Evolutionary conservation across 2,797 vertebrate genomes (phyloP).

Genomic region (Cottoperca gobio): DNA sequence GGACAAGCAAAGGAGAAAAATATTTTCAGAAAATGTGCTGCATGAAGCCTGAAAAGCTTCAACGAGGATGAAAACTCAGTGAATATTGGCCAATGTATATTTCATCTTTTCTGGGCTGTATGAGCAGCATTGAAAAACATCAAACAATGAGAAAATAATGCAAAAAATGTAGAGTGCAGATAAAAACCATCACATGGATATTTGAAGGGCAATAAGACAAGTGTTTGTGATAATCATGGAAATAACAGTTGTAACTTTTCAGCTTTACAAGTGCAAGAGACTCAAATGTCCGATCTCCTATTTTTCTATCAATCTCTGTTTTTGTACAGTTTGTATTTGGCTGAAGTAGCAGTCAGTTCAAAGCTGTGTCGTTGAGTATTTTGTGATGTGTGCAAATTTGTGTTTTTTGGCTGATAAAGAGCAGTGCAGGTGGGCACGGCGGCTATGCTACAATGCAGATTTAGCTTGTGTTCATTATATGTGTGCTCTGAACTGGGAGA

Average conservation of each 20-base stretch:
- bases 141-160: slow-evolving; percentile 8
- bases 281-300: slow-evolving; percentile 72
- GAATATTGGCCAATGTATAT: slow-evolving; percentile 1
- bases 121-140: slow-evolving; percentile 13
- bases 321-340: slow-evolving; percentile 79
- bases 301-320: slow-evolving; percentile 85
- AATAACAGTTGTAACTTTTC: slow-evolving; percentile 31
- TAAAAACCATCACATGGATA: slow-evolving; percentile 12
- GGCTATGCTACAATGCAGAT: slow-evolving; percentile 26
- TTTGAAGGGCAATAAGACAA: slow-evolving; percentile 41
- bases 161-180: neutral
- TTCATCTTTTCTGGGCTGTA: slow-evolving; percentile 13
- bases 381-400: slow-evolving; percentile 48
- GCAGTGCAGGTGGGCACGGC: slow-evolving; percentile 28
- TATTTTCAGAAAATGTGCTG: neutral
- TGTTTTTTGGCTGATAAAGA: slow-evolving; percentile 50
- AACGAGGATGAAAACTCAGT: slow-evolving; percentile 10
- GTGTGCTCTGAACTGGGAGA: slow-evolving; percentile 47
- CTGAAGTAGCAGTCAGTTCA: slow-evolving; percentile 54
- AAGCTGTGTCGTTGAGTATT: slow-evolving; percentile 48
- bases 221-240: slow-evolving; percentile 1
- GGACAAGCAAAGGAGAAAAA: neutral
- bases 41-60: neutral
- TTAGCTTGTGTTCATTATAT: slow-evolving; percentile 24
- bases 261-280: slow-evolving; percentile 43